These are phyloP conservation scores for Natrix natrix DNA, from an alignment of 2,797 vertebrate genomes.

Conservation along the genomic window DNA sequence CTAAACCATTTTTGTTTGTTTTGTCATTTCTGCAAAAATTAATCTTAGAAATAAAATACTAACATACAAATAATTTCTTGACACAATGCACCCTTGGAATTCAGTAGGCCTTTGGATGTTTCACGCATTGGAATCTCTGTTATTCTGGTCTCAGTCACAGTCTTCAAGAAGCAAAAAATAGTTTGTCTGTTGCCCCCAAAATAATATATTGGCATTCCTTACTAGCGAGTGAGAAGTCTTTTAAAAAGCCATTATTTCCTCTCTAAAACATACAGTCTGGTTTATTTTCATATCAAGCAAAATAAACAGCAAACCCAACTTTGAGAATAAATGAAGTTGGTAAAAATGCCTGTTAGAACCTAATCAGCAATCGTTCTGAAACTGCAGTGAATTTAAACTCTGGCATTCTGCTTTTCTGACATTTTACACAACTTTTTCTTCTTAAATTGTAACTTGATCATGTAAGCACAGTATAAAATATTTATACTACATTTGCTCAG, in stretches of 20 bases:
- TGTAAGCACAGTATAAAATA: not conserved
- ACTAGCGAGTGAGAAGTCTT: not conserved
- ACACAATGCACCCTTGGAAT: not conserved
- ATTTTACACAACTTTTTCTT: not conserved
- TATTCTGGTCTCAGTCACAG: not conserved
- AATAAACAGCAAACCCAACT: not conserved
- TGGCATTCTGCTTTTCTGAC: not conserved
- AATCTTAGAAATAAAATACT: constrained; percentile 4
- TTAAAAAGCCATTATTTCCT: not conserved
- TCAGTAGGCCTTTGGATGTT: constrained; percentile 3
- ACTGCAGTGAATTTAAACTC: not conserved
- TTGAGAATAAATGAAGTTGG: not conserved
- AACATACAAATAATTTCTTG: not conserved
- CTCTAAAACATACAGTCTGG: not conserved
- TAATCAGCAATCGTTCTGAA: not conserved
- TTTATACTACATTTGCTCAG: not conserved
- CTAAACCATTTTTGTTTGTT: not conserved
- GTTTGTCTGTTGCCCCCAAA: too few species aligned
- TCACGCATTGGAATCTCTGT: not conserved
- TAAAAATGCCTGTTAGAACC: not conserved
- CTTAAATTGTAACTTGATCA: not conserved
- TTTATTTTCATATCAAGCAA: not conserved
- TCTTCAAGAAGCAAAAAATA: not conserved
- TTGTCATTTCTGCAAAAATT: not conserved
- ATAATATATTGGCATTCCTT: not conserved